Evolutionary conservation across 2,797 vertebrate species (phyloP).

Genomic region (Labeo calbasu): DNA sequence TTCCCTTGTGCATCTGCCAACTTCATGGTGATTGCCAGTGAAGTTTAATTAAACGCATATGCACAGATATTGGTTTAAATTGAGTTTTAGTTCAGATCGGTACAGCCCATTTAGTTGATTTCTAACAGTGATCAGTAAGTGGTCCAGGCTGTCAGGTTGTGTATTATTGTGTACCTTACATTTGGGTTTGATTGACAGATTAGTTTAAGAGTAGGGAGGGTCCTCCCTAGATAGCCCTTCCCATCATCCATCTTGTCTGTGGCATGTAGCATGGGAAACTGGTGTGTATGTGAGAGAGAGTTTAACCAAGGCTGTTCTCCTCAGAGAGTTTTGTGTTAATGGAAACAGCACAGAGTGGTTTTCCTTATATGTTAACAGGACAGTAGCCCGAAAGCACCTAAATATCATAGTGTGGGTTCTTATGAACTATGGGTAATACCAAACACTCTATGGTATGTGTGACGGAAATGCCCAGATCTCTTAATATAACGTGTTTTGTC

Average conservation of each 20-base stretch:
- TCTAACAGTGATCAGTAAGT: neutral
- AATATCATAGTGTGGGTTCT: neutral
- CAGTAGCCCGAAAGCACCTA: neutral
- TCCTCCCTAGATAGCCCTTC: conserved; percentile 30
- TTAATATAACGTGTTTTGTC: neutral
- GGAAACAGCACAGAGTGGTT: conserved; percentile 48
- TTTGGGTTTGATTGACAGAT: conserved; percentile 50
- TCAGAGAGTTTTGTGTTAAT: conserved; percentile 39
- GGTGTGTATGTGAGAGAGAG: conserved; percentile 20
- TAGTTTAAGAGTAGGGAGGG: conserved; percentile 27
- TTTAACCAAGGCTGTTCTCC: conserved; percentile 36
- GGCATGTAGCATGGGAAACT: conserved; percentile 53
- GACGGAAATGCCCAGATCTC: neutral
- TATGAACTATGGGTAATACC: neutral
- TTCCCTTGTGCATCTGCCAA: neutral
- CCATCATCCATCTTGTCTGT: conserved; percentile 56
- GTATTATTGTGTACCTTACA: neutral
- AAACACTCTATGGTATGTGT: neutral
- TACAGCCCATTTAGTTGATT: neutral
- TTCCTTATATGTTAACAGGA: conserved; percentile 9
- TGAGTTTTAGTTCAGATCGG: neutral
- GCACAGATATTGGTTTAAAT: neutral
- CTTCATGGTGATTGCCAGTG: neutral
- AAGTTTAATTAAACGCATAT: neutral
- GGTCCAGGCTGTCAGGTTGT: neutral